Base-by-base conservation (phyloP, 2,113 vertebrate genomes). In the Nycticryphes semicollaris region DNA sequence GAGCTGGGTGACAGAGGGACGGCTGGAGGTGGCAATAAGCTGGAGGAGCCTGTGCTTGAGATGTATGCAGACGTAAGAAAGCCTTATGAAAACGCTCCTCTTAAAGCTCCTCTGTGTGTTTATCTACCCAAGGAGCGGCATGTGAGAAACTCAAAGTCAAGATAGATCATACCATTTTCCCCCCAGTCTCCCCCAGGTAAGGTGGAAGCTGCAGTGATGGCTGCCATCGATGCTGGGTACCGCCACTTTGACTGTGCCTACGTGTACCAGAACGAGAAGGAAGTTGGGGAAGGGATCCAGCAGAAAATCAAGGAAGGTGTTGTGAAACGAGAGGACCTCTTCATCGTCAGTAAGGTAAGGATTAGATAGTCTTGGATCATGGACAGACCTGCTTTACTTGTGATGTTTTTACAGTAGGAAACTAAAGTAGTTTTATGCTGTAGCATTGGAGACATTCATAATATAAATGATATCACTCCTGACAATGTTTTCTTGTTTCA, bases 261-360 rank as follows among this genome's bases (percentile, higher is more conserved):
- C 0, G 95, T 98, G 31, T 99, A 99, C 92, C 79, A 98, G 89
- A 99, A 99, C 2, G 99, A 99, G 96, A 92, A 72, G 0, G 98
- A 99, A 67, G 98, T 99, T 13, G 99, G 99, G 5, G 88, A 93
- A 0, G 99, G 98, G 35, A 93, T 99, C 74, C 94, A 96, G 10
- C 90, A 98, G 43, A 98, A 98, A 97, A 97, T 99, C 60, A 96
- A 98, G 73, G 95, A 98, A 62, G 97, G 98, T 0, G 93, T 90
- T 69, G 98, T 99, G 60, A 98, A 98, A 77, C 97, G 98, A 47
- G 98, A 99, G 33, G 98, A 99, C 10, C 97, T 99, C 25, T 99
- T 99, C 45, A 41, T 99, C 0, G 98, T 99, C 95, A 99, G 98
- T 88, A 99, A 99, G 98, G 99, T 99, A 86, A n/a, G 12, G 19